Evolutionary conservation across 1,140 invertebrate species (phyloP), one percentile per base, ranked within the genome.

Genomic region (Meteorus sp.): DNA sequence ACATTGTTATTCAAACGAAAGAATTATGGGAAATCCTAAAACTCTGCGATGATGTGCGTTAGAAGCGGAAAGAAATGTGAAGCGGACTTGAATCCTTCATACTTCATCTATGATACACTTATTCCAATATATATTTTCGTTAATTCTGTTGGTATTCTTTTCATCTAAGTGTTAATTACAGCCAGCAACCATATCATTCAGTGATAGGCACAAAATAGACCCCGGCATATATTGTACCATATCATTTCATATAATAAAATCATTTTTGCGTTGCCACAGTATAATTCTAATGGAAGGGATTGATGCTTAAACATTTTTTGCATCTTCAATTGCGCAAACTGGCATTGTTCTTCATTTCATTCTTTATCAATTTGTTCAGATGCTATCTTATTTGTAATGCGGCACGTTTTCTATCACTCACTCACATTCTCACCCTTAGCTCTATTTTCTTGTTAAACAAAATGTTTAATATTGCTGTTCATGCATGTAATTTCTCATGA

Each of bases 241-340:
- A n/a, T n/a, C n/a, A n/a, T n/a, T n/a, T n/a, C n/a, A n/a, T 35
- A 17, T 20, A 37, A 33, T 53, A 39, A 39, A 53, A 53, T 39
- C 23, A 39, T 47, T 43, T 47, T 56, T 27, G 43, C 43, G 37
- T 47, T 47, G 43, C 43, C 54, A 29, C 22, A n/a, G n/a, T n/a
- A n/a, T n/a, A n/a, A n/a, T n/a, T n/a, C 54, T 47, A 56, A 31
- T 56, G 54, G 54, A 56, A 44, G 54, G 54, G 43, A 56, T 47
- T 56, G 47, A 56, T 56, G 54, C 29, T 56, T 56, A 27, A 43
- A 47, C 47, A 56, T 53, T 35, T 22, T 37, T 41, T 43, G 43
- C 19, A 23, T 27, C 44, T 17, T 44, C 43, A 33, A 33, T 47
- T 56, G 43, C 4, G 19, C 7, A 44, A 47, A 56, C 54, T 56